A percentile compares a stretch with the other conserved stretches of the same genome.
Conservation (phyloP, 2,797 vertebrate genomes). For the Lutjanus campechanus region DNA sequence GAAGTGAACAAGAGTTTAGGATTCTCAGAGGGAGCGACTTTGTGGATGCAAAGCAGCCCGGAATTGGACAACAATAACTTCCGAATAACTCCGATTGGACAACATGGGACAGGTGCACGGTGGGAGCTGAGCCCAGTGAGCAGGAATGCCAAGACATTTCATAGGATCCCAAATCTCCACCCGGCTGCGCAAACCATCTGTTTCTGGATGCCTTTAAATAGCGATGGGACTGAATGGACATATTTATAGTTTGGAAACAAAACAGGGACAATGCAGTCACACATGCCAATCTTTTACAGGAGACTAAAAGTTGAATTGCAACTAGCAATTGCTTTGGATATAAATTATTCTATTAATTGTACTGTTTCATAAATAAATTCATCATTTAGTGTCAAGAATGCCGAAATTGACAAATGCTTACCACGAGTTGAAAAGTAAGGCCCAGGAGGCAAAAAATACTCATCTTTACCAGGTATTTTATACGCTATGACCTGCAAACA, state of each 20-base stretch:
- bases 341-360: not conserved
- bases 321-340: not conserved
- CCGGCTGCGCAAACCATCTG: slow-evolving; percentile 75
- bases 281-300: not conserved
- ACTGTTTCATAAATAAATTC: not conserved
- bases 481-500: not conserved
- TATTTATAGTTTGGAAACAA: slow-evolving; percentile 76
- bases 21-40: slow-evolving; percentile 10
- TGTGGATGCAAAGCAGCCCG: slow-evolving; percentile 37
- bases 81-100: slow-evolving; percentile 37
- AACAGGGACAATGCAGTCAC: slow-evolving; percentile 44
- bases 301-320: not conserved
- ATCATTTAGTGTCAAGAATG: not conserved
- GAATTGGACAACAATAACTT: slow-evolving; percentile 46
- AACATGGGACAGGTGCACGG: slow-evolving; percentile 67
- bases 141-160: slow-evolving; percentile 72
- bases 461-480: not conserved
- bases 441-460: no score
- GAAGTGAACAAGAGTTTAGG: slow-evolving; percentile 23
- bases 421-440: not conserved
- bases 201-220: slow-evolving; percentile 73
- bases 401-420: not conserved
- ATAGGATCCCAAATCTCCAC: slow-evolving; percentile 61
- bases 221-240: slow-evolving; percentile 54
- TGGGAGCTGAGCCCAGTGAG: slow-evolving; percentile 65